A percentile compares a stretch with the other conserved stretches of the same genome.
phyloP scores from a whole-genome alignment of 2,113 vertebrate species.

The Ia io region DNA sequence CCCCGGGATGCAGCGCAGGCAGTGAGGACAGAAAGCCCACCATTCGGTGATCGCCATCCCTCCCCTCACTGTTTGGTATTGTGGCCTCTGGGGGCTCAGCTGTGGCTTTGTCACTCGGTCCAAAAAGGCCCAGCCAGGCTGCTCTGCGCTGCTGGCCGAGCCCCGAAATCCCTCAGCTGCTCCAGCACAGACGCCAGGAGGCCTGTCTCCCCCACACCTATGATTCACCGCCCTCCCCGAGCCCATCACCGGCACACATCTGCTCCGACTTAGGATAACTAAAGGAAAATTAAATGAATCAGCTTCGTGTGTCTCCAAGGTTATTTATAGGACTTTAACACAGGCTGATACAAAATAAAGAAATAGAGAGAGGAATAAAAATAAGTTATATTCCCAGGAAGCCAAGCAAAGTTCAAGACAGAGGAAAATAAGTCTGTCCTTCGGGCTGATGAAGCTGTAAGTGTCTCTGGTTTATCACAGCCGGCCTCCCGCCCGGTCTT shows the following conservation, averaged over 20 bases:
- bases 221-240: constrained; percentile 51
- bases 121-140: background rate
- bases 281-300: constrained; percentile 74
- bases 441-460: constrained; percentile 62
- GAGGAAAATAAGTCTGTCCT: constrained; percentile 71
- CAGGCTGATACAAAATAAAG: constrained; percentile 72
- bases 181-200: background rate
- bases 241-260: constrained; percentile 69
- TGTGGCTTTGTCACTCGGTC: background rate
- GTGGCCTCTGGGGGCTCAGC: background rate
- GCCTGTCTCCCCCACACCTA: constrained; percentile 32
- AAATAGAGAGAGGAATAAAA: constrained; percentile 65
- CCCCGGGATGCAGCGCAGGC: too few species aligned
- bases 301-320: constrained; percentile 55
- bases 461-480: constrained; percentile 55
- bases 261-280: constrained; percentile 71
- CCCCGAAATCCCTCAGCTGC: constrained; percentile 18
- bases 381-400: constrained; percentile 67
- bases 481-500: constrained; percentile 48
- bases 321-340: constrained; percentile 77
- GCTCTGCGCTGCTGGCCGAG: background rate
- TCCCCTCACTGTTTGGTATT: background rate
- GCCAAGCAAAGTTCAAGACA: constrained; percentile 68
- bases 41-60: background rate
- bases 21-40: background rate